phyloP scores from a whole-genome alignment of 1,140 invertebrate genomes.

The Zophobas morio region DNA sequence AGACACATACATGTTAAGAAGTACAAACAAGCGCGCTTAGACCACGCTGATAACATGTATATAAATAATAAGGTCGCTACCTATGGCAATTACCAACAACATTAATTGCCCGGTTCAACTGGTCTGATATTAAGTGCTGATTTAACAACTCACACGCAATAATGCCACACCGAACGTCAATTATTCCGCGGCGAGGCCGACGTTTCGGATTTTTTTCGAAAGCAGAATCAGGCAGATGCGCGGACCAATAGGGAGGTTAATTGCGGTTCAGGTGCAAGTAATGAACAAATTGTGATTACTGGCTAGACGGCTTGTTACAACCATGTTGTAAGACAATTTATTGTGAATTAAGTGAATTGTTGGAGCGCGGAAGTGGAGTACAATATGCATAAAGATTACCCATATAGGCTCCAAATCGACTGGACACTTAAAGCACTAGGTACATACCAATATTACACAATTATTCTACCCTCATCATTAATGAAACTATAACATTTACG shows the following conservation, averaged over 20 bases:
- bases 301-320: background rate
- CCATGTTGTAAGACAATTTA: constrained; percentile 23
- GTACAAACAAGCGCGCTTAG: constrained; percentile 47
- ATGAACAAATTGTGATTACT: constrained; percentile 2
- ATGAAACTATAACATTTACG: constrained; percentile 27
- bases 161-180: constrained; percentile 31
- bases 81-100: constrained; percentile 42
- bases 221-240: constrained; percentile 23
- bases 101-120: constrained; percentile 47
- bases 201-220: background rate
- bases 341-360: constrained; percentile 20
- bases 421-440: background rate
- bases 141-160: constrained; percentile 46
- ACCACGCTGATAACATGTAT: constrained; percentile 39
- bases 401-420: constrained; percentile 29
- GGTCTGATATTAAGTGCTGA: constrained; percentile 45
- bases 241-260: background rate
- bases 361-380: background rate
- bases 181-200: constrained; percentile 1
- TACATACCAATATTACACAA: constrained; percentile 23
- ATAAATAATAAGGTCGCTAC: constrained; percentile 48
- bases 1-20: constrained; percentile 33
- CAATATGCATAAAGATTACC: constrained; percentile 39
- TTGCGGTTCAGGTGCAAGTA: constrained; percentile 23
- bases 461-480: constrained; percentile 35